Conservation (phyloP, 2,888 invertebrate species). For the Drosophila nr. perissopoda region DNA sequence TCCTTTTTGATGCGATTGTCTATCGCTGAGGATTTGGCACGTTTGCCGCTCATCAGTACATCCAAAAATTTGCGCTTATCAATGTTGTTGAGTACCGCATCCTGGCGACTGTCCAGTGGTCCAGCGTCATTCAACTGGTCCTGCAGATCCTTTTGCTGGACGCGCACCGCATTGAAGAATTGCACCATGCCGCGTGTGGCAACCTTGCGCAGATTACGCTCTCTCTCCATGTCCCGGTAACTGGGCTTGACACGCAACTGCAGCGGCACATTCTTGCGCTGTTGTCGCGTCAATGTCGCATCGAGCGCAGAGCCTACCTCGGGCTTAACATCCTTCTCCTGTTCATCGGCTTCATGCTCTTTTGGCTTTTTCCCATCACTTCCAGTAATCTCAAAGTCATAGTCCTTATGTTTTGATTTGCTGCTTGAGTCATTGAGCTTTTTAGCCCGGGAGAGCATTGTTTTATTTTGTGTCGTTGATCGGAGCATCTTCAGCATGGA, state of each 20-base stretch:
- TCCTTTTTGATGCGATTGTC: constrained; percentile 86
- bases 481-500: constrained; percentile 92
- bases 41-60: constrained; percentile 89
- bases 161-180: constrained; percentile 94
- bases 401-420: constrained; percentile 84
- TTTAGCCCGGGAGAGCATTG: constrained; percentile 92
- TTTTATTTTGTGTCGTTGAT: constrained; percentile 90
- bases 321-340: constrained; percentile 84
- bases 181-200: constrained; percentile 97
- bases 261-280: constrained; percentile 86
- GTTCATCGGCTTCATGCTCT: constrained; percentile 77
- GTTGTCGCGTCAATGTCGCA: constrained; percentile 61
- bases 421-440: constrained; percentile 87
- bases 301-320: constrained; percentile 65
- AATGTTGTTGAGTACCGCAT: constrained; percentile 90
- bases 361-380: constrained; percentile 77
- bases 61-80: constrained; percentile 91
- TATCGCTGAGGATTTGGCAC: constrained; percentile 86
- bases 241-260: constrained; percentile 89
- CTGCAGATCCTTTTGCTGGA: constrained; percentile 92
- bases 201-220: constrained; percentile 91
- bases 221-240: constrained; percentile 90
- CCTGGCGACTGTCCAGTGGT: constrained; percentile 91
- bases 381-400: constrained; percentile 89
- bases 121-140: constrained; percentile 90